Evolutionary conservation across 1,140 invertebrate species (phyloP).

Genomic region (Lucilia sericata): DNA sequence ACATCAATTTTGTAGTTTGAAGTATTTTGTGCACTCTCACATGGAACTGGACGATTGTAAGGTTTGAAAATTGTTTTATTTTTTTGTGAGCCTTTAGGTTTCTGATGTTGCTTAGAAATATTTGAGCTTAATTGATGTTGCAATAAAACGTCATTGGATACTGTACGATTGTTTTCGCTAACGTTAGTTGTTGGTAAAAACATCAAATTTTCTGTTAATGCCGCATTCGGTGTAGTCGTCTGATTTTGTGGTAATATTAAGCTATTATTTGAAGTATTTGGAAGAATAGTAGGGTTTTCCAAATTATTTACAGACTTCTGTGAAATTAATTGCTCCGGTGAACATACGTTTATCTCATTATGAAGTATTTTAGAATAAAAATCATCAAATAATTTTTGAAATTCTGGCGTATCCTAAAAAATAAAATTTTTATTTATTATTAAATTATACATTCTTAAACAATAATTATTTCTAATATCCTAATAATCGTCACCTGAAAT

Average conservation of each 20-base stretch:
- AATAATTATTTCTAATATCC: no score
- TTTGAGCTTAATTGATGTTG: no score
- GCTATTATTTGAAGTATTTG: not conserved
- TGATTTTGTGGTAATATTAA: not conserved
- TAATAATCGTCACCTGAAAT: no score
- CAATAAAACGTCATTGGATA: no score
- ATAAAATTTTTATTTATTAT: no score
- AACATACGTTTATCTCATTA: not conserved
- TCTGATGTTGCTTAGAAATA: not conserved
- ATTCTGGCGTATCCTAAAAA: not conserved
- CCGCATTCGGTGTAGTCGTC: no score
- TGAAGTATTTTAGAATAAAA: not conserved
- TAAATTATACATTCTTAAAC: no score
- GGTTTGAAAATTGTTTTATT: not conserved
- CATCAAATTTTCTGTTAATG: no score
- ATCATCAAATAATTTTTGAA: not conserved
- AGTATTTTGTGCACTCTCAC: not conserved
- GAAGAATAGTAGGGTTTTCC: not conserved
- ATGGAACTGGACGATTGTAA: not conserved
- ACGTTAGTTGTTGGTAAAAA: no score
- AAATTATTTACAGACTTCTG: not conserved
- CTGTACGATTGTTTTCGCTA: no score
- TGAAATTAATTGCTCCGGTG: not conserved
- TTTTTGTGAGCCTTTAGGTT: not conserved
- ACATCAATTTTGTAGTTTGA: not conserved